phyloP scores from a whole-genome alignment of 2,888 invertebrate genomes.

The Hirtodrosophila histrioides region DNA sequence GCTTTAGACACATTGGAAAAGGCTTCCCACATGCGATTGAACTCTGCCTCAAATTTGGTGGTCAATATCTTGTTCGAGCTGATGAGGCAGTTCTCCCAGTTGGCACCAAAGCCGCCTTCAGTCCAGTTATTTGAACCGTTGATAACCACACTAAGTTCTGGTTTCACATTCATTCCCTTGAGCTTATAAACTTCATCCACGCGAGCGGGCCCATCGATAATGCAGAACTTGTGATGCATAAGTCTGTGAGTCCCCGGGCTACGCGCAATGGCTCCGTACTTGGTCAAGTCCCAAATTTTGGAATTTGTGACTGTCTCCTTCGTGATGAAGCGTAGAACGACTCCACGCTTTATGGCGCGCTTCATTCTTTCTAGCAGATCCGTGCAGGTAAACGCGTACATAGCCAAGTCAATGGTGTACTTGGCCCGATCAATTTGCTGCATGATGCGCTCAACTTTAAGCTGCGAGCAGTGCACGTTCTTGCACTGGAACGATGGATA shows the following conservation, averaged over 20 bases:
- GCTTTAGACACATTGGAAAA: conserved; percentile 23
- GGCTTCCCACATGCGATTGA: conserved; percentile 76
- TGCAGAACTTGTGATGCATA: conserved; percentile 81
- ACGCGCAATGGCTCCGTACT: neutral
- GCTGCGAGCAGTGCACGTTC: conserved; percentile 53
- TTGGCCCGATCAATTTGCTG: conserved; percentile 58
- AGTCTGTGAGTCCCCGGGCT: neutral
- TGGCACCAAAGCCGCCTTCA: conserved; percentile 70
- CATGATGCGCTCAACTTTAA: conserved; percentile 60
- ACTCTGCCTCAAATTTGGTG: conserved; percentile 68
- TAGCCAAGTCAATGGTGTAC: conserved; percentile 76
- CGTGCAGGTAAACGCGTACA: conserved; percentile 68
- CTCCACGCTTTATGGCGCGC: conserved; percentile 59
- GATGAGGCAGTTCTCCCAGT: conserved; percentile 80
- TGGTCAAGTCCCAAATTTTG: neutral
- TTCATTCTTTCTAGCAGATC: conserved; percentile 56
- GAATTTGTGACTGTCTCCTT: too few species aligned
- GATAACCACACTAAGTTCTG: conserved; percentile 16
- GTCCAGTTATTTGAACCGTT: conserved; percentile 80
- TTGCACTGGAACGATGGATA: neutral
- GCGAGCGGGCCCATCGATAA: conserved; percentile 72
- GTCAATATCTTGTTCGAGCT: conserved; percentile 51
- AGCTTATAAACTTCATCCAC: neutral
- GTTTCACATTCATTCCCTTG: neutral
- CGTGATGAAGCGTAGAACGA: conserved; percentile 69